These are phyloP conservation scores for Oithona nana DNA, from an alignment of 2,888 invertebrate genomes.

Conservation along the genomic window DNA sequence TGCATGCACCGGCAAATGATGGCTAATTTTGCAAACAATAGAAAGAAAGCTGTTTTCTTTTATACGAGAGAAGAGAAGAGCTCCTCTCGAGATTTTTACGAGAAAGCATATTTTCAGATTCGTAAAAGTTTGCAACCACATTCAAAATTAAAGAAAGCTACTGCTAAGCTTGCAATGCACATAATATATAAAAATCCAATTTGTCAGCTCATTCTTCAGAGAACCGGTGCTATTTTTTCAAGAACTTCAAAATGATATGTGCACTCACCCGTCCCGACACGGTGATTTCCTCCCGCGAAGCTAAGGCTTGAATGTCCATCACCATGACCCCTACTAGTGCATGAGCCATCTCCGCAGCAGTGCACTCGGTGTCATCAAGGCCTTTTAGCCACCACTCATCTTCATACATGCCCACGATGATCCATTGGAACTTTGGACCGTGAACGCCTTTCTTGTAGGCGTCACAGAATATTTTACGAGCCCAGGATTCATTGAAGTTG, in stretches of 20 bases:
- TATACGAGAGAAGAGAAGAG: too few relatives aligned
- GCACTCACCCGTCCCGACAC: conserved; percentile 67
- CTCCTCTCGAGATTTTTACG: too few relatives aligned
- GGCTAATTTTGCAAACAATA: too few relatives aligned
- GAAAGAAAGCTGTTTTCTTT: too few relatives aligned
- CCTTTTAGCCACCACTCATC: conserved; percentile 22
- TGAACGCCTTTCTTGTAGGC: conserved; percentile 57
- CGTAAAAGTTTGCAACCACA: too few relatives aligned
- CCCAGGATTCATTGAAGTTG: conserved; percentile 88
- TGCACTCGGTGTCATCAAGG: conserved; percentile 33
- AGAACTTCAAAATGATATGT: background rate
- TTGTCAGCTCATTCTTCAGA: background rate
- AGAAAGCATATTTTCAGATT: too few relatives aligned
- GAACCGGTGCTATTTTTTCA: too few relatives aligned
- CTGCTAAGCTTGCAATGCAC: too few relatives aligned
- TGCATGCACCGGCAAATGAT: too few relatives aligned
- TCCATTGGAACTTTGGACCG: conserved; percentile 83
- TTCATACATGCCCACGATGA: conserved; percentile 36
- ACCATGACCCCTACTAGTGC: conserved; percentile 73
- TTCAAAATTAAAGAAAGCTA: too few relatives aligned
- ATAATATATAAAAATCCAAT: too few relatives aligned
- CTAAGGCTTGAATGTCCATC: conserved; percentile 66
- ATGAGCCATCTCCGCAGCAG: conserved; percentile 40
- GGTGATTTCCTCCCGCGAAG: conserved; percentile 65
- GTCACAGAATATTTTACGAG: conserved; percentile 58